Base-by-base conservation (phyloP, 2,113 vertebrate species). In the Prunella fulvescens region DNA sequence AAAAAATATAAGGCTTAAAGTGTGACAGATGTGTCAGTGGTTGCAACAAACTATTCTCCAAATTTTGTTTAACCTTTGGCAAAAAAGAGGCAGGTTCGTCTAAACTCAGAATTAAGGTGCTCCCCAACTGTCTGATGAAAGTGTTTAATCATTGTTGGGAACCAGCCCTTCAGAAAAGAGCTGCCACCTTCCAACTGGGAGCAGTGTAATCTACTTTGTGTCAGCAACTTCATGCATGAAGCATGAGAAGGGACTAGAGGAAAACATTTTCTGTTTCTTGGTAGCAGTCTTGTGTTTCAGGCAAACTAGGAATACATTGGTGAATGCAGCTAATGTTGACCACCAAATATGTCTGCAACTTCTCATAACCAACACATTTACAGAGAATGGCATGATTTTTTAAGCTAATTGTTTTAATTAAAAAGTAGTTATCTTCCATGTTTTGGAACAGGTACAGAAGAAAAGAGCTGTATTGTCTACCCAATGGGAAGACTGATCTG, bases 401-500 rank as follows among this genome's bases (percentile, higher is more conserved):
- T 53, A 47, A 95, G 58, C 26, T 86, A 76, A 45, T 66, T 90
- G 12, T 40, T 95, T 93, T 87, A 26, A 58, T 71, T 67, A 25
- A 72, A 92, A 91, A 78, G 51, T 72, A 91, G 35, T 65, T 87
- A 51, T 81, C 58, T 66, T 92, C 76, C 74, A 9, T 70, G 35
- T 89, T 95, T 88, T 93, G 78, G 35, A 95, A 78, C 65, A 64
- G 28, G 65, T 77, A 62, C 26, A 66, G 82, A 87, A 95, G 44
- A 90, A 71, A 66, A 81, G 64, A 86, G 20, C 39, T 66, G 6
- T 54, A 61, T 45, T 85, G 29, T 29, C 25, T 91, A 11, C 11
- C 8, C 64, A 78, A 33, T 40, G 71, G 37, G 51, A 94, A 88
- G 47, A 44, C 45, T 79, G 61, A 93, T 54, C 53, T 90, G 28